Evolutionary conservation across 2,888 invertebrate genomes (phyloP), one percentile per base, ranked within the genome.

Genomic region (Suillia variegata): DNA sequence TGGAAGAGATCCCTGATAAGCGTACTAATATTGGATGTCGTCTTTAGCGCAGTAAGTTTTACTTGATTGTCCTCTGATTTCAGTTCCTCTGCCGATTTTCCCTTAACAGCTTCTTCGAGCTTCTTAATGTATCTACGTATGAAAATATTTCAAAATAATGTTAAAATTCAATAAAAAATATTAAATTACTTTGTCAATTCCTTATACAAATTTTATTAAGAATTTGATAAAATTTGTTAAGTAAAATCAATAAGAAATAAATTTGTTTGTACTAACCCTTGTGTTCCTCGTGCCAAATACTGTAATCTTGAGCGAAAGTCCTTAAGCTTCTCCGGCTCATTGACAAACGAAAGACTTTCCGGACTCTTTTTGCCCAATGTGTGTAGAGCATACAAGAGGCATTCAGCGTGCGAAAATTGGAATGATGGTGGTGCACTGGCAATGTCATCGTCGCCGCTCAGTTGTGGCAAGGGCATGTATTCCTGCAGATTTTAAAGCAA

Each of bases 1-100:
- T 96, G 93, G 84, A 98, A 97, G 67, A 98, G 85, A 83, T 98
- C 98, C 79, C 94, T 92, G 66, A 98, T 95, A 50, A 98, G 85
- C 1, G 90, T 87, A 77, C 94, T 95, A 64, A 98, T 96, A 81
- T 98, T 98, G 51, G 92, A 92, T 55, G 96, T 93, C 5, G 96
- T 93, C 80, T 92, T 93, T 48, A 96, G 84, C 12, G 96, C 96
- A 26, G 89, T 87, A 63, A 90, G 82, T 84, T 90, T 90, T 62
- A 91, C 76, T 82, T 89, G 88, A 82, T 93, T 90, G 84, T 93
- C 91, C 75, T 93, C 90, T 0, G 89, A 85, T 80, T 91, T 89
- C 0, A 89, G 83, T 72, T 91, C 89, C 67, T 89, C 89, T 52
- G 86, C 87, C 54, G 87, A 86, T 76, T 92, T 92, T 21, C 88